Evolutionary conservation across 2,888 invertebrate genomes (phyloP).

Genomic region (Leptopilina drosophilae): DNA sequence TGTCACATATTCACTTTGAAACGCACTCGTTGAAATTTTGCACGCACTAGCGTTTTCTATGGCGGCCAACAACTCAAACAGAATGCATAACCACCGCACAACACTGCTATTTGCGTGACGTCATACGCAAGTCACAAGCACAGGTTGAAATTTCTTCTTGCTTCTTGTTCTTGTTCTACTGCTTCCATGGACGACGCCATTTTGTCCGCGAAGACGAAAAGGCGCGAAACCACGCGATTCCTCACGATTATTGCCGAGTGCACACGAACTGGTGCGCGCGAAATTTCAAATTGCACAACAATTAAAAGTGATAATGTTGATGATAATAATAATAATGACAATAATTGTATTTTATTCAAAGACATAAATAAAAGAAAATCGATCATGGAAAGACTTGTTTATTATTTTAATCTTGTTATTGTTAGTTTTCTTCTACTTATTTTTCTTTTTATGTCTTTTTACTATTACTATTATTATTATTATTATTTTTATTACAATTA

Average conservation of each 20-base stretch:
- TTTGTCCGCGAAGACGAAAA: slow-evolving; percentile 57
- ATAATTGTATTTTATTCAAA: too few relatives aligned
- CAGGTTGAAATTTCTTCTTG: slow-evolving; percentile 9
- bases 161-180: slow-evolving; percentile 30
- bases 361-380: too few relatives aligned
- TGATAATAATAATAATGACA: neutral
- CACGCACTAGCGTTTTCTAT: slow-evolving; percentile 26
- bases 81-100: slow-evolving; percentile 33
- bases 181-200: slow-evolving; percentile 62
- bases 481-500: too few relatives aligned
- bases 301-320: too few relatives aligned
- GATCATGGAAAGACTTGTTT: too few relatives aligned
- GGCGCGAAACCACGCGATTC: slow-evolving; percentile 43
- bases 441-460: too few relatives aligned
- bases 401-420: too few relatives aligned
- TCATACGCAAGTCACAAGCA: slow-evolving; percentile 20
- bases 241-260: neutral
- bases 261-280: neutral
- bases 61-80: slow-evolving; percentile 9
- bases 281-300: neutral
- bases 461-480: too few relatives aligned
- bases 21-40: slow-evolving; percentile 21
- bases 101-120: slow-evolving; percentile 38
- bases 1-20: slow-evolving; percentile 34
- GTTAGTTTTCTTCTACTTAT: too few relatives aligned